These are phyloP conservation scores for Agrenia bidenticulata DNA, from an alignment of 2,888 invertebrate genomes.

Conservation along the genomic window DNA sequence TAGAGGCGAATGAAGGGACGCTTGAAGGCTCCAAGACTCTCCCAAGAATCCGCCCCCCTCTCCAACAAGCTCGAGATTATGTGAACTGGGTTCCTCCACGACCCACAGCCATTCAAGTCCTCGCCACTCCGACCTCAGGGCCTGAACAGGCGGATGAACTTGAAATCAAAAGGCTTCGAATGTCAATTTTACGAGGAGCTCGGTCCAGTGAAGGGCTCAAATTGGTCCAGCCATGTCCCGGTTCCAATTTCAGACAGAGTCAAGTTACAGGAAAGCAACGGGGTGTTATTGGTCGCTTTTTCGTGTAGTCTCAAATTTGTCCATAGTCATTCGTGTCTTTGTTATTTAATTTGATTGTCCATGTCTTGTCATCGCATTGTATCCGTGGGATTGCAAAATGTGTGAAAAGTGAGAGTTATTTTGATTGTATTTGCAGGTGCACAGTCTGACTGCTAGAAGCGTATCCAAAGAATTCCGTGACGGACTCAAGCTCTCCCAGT, in stretches of 20 bases:
- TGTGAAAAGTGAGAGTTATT: too few relatives aligned
- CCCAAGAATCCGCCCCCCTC: constrained; percentile 10
- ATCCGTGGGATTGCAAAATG: too few relatives aligned
- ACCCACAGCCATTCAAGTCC: constrained; percentile 41
- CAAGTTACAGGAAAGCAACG: background rate
- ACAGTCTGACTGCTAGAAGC: constrained; percentile 78
- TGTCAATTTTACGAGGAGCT: constrained; percentile 36
- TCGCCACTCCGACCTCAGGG: constrained; percentile 29
- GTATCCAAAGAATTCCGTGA: constrained; percentile 74
- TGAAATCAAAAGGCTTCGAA: constrained; percentile 31
- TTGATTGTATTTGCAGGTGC: constrained; percentile 59
- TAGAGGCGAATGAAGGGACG: constrained; percentile 12
- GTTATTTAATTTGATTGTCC: too few relatives aligned
- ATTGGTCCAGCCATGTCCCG: too few relatives aligned
- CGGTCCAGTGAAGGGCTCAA: constrained; percentile 36
- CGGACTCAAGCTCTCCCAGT: constrained; percentile 61
- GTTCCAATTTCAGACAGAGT: background rate
- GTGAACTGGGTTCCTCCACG: constrained; percentile 10
- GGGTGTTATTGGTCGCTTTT: too few relatives aligned
- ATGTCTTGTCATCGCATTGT: too few relatives aligned
- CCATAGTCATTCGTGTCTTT: too few relatives aligned
- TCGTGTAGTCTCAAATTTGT: too few relatives aligned
- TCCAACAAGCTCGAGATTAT: background rate
- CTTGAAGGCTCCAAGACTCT: constrained; percentile 14
- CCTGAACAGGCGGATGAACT: constrained; percentile 16